Evolutionary conservation across 2,113 vertebrate species (phyloP).

Genomic region (Pedionomus torquatus): DNA sequence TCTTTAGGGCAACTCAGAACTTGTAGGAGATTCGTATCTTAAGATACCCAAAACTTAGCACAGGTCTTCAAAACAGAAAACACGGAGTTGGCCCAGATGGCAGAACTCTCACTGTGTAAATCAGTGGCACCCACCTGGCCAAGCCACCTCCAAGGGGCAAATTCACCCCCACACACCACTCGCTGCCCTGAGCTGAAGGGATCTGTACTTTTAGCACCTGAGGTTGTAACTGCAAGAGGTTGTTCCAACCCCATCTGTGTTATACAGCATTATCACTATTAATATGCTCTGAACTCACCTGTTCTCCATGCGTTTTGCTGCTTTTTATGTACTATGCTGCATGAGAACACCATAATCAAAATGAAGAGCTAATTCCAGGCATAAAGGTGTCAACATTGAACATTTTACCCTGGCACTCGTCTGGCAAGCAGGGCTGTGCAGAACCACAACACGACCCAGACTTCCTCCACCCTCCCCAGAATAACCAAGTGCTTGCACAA

Average conservation of each 20-base stretch:
- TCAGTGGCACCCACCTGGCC: not conserved
- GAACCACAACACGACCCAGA: not conserved
- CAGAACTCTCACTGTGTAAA: rapidly evolving
- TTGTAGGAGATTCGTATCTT: not conserved
- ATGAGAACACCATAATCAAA: rapidly evolving
- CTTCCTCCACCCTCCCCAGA: not conserved
- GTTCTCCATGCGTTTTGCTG: rapidly evolving
- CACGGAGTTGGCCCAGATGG: rapidly evolving
- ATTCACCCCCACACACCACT: rapidly evolving
- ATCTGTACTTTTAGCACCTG: not conserved
- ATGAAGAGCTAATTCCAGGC: not conserved
- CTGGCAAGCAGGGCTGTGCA: rapidly evolving
- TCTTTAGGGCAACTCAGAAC: not conserved
- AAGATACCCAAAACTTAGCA: not conserved
- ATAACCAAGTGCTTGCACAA: not conserved
- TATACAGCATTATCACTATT: not conserved
- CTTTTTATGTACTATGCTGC: not conserved
- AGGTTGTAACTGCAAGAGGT: not conserved
- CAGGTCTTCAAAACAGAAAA: not conserved
- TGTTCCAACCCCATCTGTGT: not conserved
- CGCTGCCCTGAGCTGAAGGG: rapidly evolving
- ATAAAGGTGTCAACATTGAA: rapidly evolving
- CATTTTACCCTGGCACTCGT: not conserved
- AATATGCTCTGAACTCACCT: not conserved
- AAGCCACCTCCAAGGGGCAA: not conserved